phyloP scores from a whole-genome alignment of 2,797 vertebrate species.

The Gouania willdenowi region DNA sequence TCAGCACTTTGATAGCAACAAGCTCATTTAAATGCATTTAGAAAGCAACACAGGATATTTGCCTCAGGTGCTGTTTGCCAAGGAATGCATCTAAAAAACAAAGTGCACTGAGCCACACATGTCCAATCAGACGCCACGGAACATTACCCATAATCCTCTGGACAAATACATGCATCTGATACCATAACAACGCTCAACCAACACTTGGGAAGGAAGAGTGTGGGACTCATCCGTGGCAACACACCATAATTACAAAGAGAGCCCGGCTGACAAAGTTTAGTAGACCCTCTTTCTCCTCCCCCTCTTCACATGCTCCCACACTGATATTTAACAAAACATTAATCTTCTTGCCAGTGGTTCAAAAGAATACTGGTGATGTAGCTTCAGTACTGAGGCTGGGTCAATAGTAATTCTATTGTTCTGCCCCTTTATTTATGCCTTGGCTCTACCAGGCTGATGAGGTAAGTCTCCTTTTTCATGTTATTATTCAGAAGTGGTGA shows the following conservation, averaged over 20 bases:
- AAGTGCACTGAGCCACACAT: conserved; percentile 44
- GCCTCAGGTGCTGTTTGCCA: conserved; percentile 32
- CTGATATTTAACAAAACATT: conserved; percentile 99
- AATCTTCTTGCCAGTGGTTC: conserved; percentile 99
- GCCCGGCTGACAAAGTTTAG: conserved; percentile 87
- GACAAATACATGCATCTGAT: conserved; percentile 67
- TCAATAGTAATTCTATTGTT: conserved; percentile 98
- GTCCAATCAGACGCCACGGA: conserved; percentile 58
- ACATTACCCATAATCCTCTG: conserved; percentile 70
- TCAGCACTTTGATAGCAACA: conserved; percentile 19
- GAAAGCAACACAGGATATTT: conserved; percentile 31
- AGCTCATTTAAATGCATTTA: conserved; percentile 22
- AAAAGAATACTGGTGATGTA: conserved; percentile 94
- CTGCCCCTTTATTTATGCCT: conserved; percentile 93
- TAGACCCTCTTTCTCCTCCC: conserved; percentile 67
- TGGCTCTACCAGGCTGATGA: conserved; percentile 97
- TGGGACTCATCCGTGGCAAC: conserved; percentile 73
- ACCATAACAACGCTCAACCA: conserved; percentile 65
- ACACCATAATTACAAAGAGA: conserved; percentile 82
- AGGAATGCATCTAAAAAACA: conserved; percentile 57
- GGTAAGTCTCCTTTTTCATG: conserved; percentile 90
- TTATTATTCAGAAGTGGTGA: conserved; percentile 98
- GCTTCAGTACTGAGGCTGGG: conserved; percentile 74
- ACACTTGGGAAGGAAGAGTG: conserved; percentile 61
- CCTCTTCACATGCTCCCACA: conserved; percentile 88